These are phyloP conservation scores for Lanistes nyassanus DNA, from an alignment of 1,140 invertebrate species.

Conservation along the genomic window DNA sequence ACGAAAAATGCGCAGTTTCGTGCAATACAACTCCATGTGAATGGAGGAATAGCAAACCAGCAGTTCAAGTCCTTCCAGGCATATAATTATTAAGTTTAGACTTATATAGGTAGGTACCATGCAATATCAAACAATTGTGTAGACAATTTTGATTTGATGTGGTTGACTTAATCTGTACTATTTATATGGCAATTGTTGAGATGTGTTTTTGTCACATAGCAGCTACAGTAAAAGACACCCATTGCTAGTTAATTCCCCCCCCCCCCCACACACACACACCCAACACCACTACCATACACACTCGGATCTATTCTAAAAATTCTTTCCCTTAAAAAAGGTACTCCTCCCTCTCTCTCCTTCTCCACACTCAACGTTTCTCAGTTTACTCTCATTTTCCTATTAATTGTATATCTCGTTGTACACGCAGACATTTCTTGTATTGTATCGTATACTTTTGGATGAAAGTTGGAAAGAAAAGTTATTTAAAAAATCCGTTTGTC, in stretches of 20 bases:
- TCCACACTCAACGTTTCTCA: background rate
- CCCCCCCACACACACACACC: no score
- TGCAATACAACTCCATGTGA: background rate
- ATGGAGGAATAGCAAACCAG: background rate
- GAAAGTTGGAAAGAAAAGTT: background rate
- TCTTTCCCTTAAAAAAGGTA: background rate
- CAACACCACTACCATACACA: no score
- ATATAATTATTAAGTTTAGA: background rate
- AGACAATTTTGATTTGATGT: background rate
- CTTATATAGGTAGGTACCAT: background rate
- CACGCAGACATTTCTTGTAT: background rate
- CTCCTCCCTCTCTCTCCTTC: background rate
- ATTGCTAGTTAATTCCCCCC: background rate
- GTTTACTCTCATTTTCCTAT: background rate
- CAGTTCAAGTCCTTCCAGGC: background rate
- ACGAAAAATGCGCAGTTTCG: background rate
- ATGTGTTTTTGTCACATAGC: no score
- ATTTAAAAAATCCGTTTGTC: no score
- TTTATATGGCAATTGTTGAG: background rate
- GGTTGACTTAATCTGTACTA: no score
- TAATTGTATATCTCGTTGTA: background rate
- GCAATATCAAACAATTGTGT: background rate
- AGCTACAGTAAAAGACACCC: no score
- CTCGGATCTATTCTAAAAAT: no score
- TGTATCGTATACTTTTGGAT: background rate